phyloP scores from a whole-genome alignment of 2,113 vertebrate species.

The Pagrus major region DNA sequence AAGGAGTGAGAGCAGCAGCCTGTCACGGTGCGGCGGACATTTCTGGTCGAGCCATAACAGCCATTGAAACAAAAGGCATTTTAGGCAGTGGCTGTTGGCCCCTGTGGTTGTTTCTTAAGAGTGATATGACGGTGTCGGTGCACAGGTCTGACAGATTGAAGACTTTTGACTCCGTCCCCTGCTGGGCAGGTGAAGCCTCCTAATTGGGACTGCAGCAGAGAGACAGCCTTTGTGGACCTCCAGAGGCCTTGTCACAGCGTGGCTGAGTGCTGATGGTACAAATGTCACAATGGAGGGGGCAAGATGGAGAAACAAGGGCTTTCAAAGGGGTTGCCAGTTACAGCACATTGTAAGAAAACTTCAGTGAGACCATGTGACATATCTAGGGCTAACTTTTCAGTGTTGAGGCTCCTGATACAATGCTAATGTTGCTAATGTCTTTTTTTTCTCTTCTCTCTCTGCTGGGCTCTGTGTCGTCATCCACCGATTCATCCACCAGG shows the following conservation, averaged over 20 bases:
- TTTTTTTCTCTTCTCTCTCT: conserved; percentile 12
- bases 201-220: conserved; percentile 75
- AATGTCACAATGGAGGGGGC: conserved; percentile 25
- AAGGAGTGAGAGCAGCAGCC: conserved; percentile 40
- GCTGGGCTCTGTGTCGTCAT: not conserved
- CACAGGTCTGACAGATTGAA: conserved; percentile 67
- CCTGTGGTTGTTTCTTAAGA: conserved; percentile 47
- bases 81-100: conserved; percentile 47
- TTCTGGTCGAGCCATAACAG: conserved; percentile 27
- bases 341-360: not conserved
- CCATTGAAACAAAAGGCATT: conserved; percentile 63
- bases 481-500: conserved; percentile 29
- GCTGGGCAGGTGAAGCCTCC: conserved; percentile 72
- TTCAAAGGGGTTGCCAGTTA: conserved; percentile 29
- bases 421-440: not conserved
- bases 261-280: conserved; percentile 52
- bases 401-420: not conserved
- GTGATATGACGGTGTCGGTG: conserved; percentile 53
- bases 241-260: conserved; percentile 45
- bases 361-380: conserved; percentile 13
- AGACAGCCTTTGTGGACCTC: conserved; percentile 39
- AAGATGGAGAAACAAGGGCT: conserved; percentile 22
- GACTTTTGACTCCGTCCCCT: conserved; percentile 41
- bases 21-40: conserved; percentile 50
- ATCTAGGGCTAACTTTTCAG: conserved; percentile 8